Evolutionary conservation across 2,113 vertebrate genomes (phyloP).

Genomic region (Calidris pygmaea): DNA sequence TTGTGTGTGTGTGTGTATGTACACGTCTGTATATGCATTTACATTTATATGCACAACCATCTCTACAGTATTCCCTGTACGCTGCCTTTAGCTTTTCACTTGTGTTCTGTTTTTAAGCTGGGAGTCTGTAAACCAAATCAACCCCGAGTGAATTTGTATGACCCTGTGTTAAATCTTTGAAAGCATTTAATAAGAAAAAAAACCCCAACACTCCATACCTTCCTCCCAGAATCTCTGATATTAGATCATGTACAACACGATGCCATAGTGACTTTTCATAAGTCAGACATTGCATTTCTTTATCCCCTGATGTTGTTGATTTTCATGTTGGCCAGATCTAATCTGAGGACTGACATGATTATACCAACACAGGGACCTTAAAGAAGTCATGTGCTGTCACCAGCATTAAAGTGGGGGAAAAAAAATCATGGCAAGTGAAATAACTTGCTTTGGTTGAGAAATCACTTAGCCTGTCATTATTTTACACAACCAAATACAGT

Average conservation of each 20-base stretch:
- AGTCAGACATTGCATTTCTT: background rate
- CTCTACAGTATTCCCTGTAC: background rate
- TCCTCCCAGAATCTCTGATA: background rate
- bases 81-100: background rate
- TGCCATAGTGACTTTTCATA: background rate
- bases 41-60: background rate
- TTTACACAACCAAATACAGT: slow-evolving; percentile 57
- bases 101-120: background rate
- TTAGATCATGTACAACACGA: background rate
- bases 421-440: slow-evolving; percentile 34
- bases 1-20: background rate
- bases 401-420: background rate
- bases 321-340: background rate
- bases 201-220: background rate
- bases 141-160: background rate
- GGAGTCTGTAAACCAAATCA: background rate
- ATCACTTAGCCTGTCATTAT: slow-evolving; percentile 39
- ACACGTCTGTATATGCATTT: background rate
- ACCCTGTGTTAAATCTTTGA: background rate
- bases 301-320: background rate
- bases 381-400: background rate
- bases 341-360: background rate
- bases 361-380: background rate
- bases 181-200: background rate
- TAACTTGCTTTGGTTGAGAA: slow-evolving; percentile 52